These are phyloP conservation scores for Jordanella pulchra DNA, from an alignment of 2,797 vertebrate species.

Conservation along the genomic window DNA sequence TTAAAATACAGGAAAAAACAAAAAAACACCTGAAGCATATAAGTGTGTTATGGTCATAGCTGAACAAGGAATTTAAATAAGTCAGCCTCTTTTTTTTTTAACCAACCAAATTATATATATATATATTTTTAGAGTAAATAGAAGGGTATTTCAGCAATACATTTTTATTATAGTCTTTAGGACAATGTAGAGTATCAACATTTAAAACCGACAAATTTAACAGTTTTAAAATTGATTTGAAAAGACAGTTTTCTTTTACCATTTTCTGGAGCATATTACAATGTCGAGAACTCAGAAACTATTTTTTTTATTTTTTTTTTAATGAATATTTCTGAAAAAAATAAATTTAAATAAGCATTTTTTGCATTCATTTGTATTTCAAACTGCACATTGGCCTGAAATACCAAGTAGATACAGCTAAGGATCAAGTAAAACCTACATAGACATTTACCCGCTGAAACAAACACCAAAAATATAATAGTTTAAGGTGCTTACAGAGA, in stretches of 20 bases:
- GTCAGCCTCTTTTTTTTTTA: background rate
- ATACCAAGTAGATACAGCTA: conserved; percentile 7
- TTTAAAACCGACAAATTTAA: conserved; percentile 6
- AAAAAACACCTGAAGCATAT: background rate
- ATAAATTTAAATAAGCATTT: too few species aligned
- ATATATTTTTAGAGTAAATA: too few species aligned
- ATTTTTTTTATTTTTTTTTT: background rate
- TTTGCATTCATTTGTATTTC: too few species aligned
- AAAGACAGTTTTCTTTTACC: background rate
- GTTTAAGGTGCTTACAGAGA: background rate
- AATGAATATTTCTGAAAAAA: background rate
- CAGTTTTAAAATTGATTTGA: conserved; percentile 26
- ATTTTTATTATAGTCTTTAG: conserved; percentile 1
- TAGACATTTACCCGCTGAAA: conserved; percentile 6
- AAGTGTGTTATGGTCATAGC: too few species aligned
- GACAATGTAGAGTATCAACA: conserved; percentile 21
- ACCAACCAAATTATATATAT: too few species aligned
- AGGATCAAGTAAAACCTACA: conserved; percentile 18
- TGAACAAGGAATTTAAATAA: background rate
- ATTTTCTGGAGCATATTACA: too few species aligned
- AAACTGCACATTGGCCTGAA: conserved; percentile 1
- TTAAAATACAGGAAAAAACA: background rate
- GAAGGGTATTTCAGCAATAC: background rate
- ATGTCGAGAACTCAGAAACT: conserved; percentile 16
- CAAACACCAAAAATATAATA: background rate